A percentile compares a stretch with the other conserved stretches of the same genome.
These are phyloP conservation scores for Megathymus violae DNA, from an alignment of 1,140 invertebrate species.

Conservation along the genomic window DNA sequence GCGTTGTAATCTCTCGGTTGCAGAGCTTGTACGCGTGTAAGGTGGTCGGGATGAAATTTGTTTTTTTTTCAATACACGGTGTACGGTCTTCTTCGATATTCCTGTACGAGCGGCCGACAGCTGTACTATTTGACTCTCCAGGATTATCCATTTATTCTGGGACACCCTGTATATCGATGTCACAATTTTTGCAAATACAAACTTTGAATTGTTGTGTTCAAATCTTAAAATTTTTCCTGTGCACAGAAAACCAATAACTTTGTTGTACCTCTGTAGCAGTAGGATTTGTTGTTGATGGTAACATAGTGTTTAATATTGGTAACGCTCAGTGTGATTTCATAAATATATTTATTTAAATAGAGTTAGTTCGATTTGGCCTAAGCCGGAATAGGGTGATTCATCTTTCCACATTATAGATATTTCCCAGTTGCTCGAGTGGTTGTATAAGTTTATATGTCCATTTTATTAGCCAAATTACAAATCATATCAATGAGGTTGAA, in stretches of 20 bases:
- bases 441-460: slow-evolving; percentile 56
- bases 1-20: too few relatives aligned
- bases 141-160: too few relatives aligned
- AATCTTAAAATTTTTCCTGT: neutral
- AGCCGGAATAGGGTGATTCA: slow-evolving; percentile 6
- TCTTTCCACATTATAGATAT: slow-evolving; percentile 3
- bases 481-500: slow-evolving; percentile 82
- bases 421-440: slow-evolving; percentile 51
- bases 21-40: too few relatives aligned
- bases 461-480: slow-evolving; percentile 77
- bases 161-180: neutral
- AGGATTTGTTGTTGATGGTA: neutral
- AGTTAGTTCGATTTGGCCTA: slow-evolving; percentile 1
- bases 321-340: neutral
- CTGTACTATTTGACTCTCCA: too few relatives aligned
- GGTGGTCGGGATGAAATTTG: too few relatives aligned
- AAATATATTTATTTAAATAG: neutral
- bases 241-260: neutral
- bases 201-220: neutral
- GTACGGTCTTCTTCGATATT: too few relatives aligned
- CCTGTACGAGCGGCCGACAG: too few relatives aligned
- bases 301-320: neutral
- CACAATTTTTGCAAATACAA: neutral
- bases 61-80: too few relatives aligned
- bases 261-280: neutral